A percentile compares a stretch with the other conserved stretches of the same genome.
phyloP scores from a whole-genome alignment of 2,797 vertebrate genomes.

The Halcyon leucocephala region DNA sequence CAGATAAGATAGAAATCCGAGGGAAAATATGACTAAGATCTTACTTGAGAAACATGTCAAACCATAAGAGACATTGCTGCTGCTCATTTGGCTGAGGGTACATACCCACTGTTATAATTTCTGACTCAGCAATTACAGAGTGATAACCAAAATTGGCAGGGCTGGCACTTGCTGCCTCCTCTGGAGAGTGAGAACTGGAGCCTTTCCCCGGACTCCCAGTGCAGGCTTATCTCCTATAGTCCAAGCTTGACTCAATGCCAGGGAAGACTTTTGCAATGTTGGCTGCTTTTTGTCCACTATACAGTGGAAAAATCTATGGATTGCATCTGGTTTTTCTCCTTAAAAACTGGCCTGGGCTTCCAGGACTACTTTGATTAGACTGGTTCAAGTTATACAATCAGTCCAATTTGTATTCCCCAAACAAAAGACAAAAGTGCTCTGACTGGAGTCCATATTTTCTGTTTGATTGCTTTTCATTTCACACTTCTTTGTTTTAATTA shows the following conservation, averaged over 20 bases:
- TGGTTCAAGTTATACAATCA: not conserved
- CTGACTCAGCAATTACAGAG: not conserved
- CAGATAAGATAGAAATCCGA: not conserved
- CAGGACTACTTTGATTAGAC: not conserved
- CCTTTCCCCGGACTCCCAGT: not conserved
- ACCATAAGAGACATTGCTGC: not conserved
- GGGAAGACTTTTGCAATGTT: not conserved
- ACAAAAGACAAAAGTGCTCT: not conserved
- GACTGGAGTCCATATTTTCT: slow-evolving; percentile 39
- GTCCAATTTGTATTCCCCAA: slow-evolving; percentile 30
- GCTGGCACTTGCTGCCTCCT: not conserved
- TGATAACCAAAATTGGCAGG: not conserved
- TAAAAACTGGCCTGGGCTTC: not conserved
- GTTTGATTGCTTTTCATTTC: slow-evolving; percentile 69
- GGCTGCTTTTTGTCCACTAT: not conserved
- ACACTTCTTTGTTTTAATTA: slow-evolving; percentile 74
- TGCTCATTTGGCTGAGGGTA: not conserved
- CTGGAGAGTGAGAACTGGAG: not conserved
- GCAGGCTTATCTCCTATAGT: not conserved
- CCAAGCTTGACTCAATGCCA: not conserved
- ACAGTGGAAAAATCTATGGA: not conserved
- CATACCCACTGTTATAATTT: not conserved
- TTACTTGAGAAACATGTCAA: not conserved
- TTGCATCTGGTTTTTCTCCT: not conserved
- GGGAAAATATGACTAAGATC: not conserved